Conservation (phyloP, 2,888 invertebrate genomes). For the Nineta flava region DNA sequence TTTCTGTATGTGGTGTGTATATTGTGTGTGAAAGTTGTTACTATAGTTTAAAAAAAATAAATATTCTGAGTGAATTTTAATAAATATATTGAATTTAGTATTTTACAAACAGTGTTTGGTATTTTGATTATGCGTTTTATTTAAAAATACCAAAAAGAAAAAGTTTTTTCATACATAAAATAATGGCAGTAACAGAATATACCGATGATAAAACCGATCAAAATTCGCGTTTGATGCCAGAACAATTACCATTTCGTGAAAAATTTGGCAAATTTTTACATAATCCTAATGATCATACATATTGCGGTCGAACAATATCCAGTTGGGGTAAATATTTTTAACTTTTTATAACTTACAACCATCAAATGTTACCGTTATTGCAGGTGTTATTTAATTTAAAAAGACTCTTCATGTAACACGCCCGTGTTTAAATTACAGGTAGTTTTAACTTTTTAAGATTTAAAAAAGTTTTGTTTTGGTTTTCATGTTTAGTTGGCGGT, state of each 20-base stretch:
- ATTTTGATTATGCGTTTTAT: neutral
- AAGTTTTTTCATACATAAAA: neutral
- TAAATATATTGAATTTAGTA: too few relatives aligned
- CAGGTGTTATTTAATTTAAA: too few relatives aligned
- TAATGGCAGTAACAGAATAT: slow-evolving; percentile 4
- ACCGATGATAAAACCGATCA: neutral
- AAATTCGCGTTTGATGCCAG: slow-evolving; percentile 16
- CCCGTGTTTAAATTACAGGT: too few relatives aligned
- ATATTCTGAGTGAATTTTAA: too few relatives aligned
- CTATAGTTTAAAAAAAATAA: too few relatives aligned
- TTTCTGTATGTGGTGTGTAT: neutral
- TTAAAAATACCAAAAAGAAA: too few relatives aligned
- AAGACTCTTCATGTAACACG: too few relatives aligned
- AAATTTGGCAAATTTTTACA: slow-evolving; percentile 24
- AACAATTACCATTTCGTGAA: slow-evolving; percentile 20
- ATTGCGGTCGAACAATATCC: slow-evolving; percentile 40
- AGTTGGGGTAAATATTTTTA: slow-evolving; percentile 46
- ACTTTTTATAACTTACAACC: too few relatives aligned
- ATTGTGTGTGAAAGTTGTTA: neutral
- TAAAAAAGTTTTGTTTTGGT: too few relatives aligned
- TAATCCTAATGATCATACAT: slow-evolving; percentile 40
- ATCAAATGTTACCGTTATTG: too few relatives aligned
- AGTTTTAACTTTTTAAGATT: too few relatives aligned
- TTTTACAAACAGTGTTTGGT: neutral
- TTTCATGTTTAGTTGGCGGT: too few relatives aligned